Evolutionary conservation across 2,888 invertebrate species (phyloP).

Genomic region (Halocaridina rubra): DNA sequence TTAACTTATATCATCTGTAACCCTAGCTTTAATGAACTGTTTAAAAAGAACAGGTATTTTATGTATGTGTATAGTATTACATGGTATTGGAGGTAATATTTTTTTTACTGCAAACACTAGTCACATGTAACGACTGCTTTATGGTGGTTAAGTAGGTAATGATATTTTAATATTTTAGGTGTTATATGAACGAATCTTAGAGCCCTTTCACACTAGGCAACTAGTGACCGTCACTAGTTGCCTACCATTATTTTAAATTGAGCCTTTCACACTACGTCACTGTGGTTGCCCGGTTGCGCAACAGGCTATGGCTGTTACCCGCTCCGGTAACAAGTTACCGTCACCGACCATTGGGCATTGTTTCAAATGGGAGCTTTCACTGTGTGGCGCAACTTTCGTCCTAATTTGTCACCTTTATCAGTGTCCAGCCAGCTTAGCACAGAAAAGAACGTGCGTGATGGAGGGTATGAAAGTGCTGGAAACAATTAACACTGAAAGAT

Average conservation of each 20-base stretch:
- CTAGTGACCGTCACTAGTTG: neutral
- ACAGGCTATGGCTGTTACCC: slow-evolving; percentile 11
- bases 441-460: neutral
- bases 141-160: no score
- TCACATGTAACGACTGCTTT: no score
- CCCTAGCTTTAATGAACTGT: no score
- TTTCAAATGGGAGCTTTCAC: neutral
- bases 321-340: neutral
- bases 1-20: no score
- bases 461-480: slow-evolving; percentile 2
- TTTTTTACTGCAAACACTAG: no score
- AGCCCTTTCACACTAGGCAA: no score
- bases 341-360: neutral
- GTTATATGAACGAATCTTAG: no score
- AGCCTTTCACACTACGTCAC: no score
- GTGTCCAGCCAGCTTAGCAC: slow-evolving; percentile 4
- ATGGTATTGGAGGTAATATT: no score
- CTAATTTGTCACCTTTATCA: neutral
- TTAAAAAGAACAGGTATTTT: no score
- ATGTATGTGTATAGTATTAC: no score
- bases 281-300: neutral
- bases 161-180: no score
- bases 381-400: neutral
- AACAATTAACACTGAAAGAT: neutral
- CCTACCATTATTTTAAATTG: slow-evolving; percentile 5